Base-by-base conservation (phyloP, 2,113 vertebrate species). In the Romanogobio albipinnatus region DNA sequence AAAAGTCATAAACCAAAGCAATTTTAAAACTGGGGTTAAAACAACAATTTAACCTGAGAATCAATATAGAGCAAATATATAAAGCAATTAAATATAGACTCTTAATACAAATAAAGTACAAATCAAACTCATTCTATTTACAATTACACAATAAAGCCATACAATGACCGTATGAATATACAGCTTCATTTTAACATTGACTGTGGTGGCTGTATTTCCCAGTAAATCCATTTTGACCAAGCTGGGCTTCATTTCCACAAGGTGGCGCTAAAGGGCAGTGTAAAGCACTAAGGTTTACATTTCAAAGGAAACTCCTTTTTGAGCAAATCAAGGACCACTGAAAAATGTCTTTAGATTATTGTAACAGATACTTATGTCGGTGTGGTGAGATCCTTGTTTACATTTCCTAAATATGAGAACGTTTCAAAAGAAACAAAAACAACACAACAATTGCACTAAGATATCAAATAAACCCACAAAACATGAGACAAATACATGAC, bases 21-120 rank as follows among this genome's bases (percentile, higher is more conserved):
- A 17, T n/a, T 22, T 59, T 59, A 59, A 51, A 22, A 59, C 17
- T 77, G 24, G 29, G 26, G 10, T 36, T 33, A 5, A 61, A 83
- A 47, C 70, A 49, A 39, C 36, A 71, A 62, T 56, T 47, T 68
- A 58, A 86, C 66, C 22, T 83, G 53, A 78, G 81, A 36, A 82
- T 45, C 58, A 83, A 61, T 83, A 83, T 59, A 58, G 8, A 33
- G 39, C 39, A 39, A 39, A 39, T 39, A 39, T 39, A 39, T 39
- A 84, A 84, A 53, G 75, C 22, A 76, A 36, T 84, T 87, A 84
- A 84, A 87, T 84, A 84, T 58, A 22, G 10, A 2, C 17, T 68
- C 39, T 75, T 10, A 77, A 76, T 58, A 68, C 26, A 80, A 86
- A 79, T 36, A 62, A 49, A 45, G 29, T 86, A 58, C 75, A 86